These are phyloP conservation scores for Colossoma macropomum DNA, from an alignment of 2,113 vertebrate species.

Conservation along the genomic window DNA sequence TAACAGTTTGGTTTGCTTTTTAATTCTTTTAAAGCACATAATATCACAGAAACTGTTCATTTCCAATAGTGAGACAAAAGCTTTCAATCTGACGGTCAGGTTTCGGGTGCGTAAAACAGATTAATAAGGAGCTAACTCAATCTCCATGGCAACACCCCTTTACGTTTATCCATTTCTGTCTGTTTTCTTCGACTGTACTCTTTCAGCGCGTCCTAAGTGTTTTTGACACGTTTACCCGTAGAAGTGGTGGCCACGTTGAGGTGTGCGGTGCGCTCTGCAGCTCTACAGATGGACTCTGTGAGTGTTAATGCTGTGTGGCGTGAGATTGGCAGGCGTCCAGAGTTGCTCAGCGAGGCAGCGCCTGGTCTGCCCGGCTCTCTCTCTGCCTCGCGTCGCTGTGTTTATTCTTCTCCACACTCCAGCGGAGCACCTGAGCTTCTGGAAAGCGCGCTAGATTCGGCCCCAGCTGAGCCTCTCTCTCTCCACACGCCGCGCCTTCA, in stretches of 20 bases:
- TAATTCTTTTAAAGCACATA: not conserved
- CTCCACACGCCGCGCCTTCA: not conserved
- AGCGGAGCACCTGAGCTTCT: slow-evolving; percentile 67
- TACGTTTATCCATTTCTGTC: not conserved
- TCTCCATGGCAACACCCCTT: slow-evolving; percentile 40
- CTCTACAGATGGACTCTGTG: slow-evolving; percentile 37
- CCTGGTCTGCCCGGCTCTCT: slow-evolving; percentile 35
- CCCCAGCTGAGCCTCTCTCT: slow-evolving; percentile 60
- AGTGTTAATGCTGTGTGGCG: slow-evolving; percentile 51
- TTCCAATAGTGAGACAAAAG: not conserved
- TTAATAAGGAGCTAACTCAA: slow-evolving; percentile 5
- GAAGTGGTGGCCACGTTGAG: slow-evolving; percentile 41
- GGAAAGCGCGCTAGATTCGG: slow-evolving; percentile 13
- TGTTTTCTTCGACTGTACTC: no score
- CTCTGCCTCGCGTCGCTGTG: slow-evolving; percentile 64
- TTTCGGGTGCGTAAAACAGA: not conserved
- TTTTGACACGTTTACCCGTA: slow-evolving; percentile 30
- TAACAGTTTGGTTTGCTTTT: not conserved
- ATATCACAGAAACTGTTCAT: not conserved
- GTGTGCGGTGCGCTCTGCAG: slow-evolving; percentile 22
- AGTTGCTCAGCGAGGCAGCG: slow-evolving; percentile 44
- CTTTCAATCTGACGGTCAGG: not conserved
- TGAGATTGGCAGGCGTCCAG: slow-evolving; percentile 54
- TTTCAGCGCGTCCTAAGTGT: slow-evolving; percentile 8
- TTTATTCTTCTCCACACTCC: slow-evolving; percentile 60